Conservation (phyloP, 2,113 vertebrate genomes). For the Hippocampus abdominalis region DNA sequence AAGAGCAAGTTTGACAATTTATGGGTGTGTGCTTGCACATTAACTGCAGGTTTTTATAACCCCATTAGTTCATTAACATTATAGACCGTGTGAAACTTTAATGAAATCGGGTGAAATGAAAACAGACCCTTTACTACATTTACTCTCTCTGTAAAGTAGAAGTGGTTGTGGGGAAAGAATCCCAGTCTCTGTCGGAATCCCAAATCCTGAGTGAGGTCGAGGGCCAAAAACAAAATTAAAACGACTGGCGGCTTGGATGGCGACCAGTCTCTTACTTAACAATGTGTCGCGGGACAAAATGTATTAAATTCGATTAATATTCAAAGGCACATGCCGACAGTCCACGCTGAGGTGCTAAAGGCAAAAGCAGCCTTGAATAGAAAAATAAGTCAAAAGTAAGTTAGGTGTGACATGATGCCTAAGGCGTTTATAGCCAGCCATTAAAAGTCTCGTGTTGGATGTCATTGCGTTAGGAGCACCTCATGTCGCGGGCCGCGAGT, state of each 20-base stretch:
- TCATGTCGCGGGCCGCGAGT: background rate
- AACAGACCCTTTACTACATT: conserved; percentile 30
- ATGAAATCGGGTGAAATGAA: background rate
- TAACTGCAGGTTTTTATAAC: conserved; percentile 14
- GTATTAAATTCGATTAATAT: conserved; percentile 19
- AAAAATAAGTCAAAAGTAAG: background rate
- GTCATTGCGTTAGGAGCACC: background rate
- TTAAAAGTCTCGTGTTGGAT: background rate
- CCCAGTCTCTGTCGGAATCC: conserved; percentile 7
- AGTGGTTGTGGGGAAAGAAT: too few species aligned
- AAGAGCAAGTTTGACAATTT: background rate
- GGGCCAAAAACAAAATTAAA: conserved; percentile 55
- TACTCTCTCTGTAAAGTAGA: conserved; percentile 21
- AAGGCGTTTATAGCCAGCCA: background rate
- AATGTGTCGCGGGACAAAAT: conserved; percentile 29
- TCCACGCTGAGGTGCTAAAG: background rate
- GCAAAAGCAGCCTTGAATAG: background rate
- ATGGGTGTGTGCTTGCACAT: conserved; percentile 4
- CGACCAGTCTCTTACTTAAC: conserved; percentile 16
- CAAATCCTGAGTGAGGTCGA: conserved; percentile 46
- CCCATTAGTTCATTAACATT: conserved; percentile 18
- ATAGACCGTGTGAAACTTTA: conserved; percentile 22
- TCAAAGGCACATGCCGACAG: background rate
- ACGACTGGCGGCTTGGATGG: conserved; percentile 31
- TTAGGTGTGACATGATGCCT: background rate